These are phyloP conservation scores for Aselliscus stoliczkanus DNA, from an alignment of 2,797 vertebrate genomes.

Conservation along the genomic window DNA sequence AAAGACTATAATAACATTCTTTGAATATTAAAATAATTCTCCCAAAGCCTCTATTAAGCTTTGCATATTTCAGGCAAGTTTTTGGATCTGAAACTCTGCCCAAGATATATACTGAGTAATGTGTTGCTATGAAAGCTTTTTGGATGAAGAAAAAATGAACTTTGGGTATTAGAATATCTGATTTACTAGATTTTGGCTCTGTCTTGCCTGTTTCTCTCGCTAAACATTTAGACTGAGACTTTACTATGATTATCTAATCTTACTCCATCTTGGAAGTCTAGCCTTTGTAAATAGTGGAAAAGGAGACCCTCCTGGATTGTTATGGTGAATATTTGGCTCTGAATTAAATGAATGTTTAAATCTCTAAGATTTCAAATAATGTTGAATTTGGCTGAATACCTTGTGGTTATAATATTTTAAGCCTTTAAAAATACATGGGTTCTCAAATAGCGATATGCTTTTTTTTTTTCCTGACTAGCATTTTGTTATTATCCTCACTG, in stretches of 20 bases:
- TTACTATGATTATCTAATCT: constrained; percentile 25
- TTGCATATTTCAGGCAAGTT: constrained; percentile 13
- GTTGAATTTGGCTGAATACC: constrained; percentile 54
- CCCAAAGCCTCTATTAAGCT: background rate
- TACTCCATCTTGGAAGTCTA: constrained; percentile 16
- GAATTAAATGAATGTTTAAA: constrained; percentile 53
- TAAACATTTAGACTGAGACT: constrained; percentile 21
- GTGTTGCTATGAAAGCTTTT: background rate
- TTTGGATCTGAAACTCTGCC: constrained; percentile 14
- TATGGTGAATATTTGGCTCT: constrained; percentile 46
- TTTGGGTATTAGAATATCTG: constrained; percentile 11
- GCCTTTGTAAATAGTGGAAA: constrained; percentile 22
- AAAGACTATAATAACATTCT: constrained; percentile 26
- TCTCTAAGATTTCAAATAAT: constrained; percentile 46
- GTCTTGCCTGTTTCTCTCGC: constrained; percentile 22
- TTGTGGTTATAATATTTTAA: constrained; percentile 39
- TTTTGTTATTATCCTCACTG: constrained; percentile 44
- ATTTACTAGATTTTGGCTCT: constrained; percentile 34
- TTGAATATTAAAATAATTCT: constrained; percentile 40
- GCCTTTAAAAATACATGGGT: constrained; percentile 42
- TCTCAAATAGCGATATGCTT: constrained; percentile 35
- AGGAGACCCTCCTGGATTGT: constrained; percentile 44
- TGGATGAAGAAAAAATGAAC: background rate
- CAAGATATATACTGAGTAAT: background rate
- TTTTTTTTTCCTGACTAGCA: background rate